phyloP scores from a whole-genome alignment of 2,797 vertebrate genomes.

The Microchirus variegatus region DNA sequence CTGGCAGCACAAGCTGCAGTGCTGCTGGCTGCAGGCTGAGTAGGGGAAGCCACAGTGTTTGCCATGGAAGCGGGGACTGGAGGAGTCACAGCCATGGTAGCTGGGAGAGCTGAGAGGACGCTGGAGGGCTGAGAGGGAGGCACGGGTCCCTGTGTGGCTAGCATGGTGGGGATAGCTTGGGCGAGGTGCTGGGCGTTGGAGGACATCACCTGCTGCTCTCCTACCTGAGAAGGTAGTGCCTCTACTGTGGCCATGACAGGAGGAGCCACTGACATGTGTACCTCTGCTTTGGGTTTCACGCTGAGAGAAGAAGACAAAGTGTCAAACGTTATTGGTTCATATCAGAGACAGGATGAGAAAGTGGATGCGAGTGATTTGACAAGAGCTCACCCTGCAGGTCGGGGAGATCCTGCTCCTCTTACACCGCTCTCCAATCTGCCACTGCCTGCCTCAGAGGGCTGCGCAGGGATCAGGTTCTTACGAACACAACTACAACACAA shows the following conservation, averaged over 20 bases:
- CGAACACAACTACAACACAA: constrained; percentile 83
- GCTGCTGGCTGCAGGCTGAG: constrained; percentile 86
- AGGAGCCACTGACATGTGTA: constrained; percentile 90
- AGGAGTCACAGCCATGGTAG: constrained; percentile 85
- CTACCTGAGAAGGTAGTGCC: constrained; percentile 85
- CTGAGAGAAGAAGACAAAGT: constrained; percentile 64
- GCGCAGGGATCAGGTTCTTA: constrained; percentile 93
- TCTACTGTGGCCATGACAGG: constrained; percentile 91
- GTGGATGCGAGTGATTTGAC: background rate
- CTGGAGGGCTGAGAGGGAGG: constrained; percentile 89
- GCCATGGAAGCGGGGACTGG: constrained; percentile 86
- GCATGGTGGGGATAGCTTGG: constrained; percentile 88
- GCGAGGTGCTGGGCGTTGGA: constrained; percentile 88
- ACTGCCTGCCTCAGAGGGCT: constrained; percentile 85
- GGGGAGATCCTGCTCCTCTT: constrained; percentile 91
- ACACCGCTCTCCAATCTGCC: constrained; percentile 87
- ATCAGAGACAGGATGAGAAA: background rate
- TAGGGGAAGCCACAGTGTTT: constrained; percentile 88
- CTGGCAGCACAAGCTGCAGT: constrained; percentile 86
- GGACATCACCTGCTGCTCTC: constrained; percentile 86
- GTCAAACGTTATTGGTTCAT: background rate
- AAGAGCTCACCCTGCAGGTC: constrained; percentile 89
- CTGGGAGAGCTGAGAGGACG: constrained; percentile 86
- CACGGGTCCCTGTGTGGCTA: constrained; percentile 84
- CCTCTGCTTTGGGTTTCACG: constrained; percentile 93